Evolutionary conservation across 2,888 invertebrate genomes (phyloP), one percentile per base, ranked within the genome.

Genomic region (Aphrophora alni): DNA sequence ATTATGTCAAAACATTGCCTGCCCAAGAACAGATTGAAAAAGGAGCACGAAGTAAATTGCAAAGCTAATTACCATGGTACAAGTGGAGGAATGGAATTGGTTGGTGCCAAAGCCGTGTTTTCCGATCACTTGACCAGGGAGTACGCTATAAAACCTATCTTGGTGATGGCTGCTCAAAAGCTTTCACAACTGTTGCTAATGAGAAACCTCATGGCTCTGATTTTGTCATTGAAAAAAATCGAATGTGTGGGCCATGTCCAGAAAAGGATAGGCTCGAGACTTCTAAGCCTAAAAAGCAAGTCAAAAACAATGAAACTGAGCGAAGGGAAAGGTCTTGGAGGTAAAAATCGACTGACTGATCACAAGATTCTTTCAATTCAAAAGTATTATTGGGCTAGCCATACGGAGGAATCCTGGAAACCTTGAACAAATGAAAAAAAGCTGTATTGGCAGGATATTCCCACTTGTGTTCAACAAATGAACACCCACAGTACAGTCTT

Each of bases 301-400:
- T 38, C 24, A 28, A 38, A 14, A 14, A 33, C 44, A 78, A 59
- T 38, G 38, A 77, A 80, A 68, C 24, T 51, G 38, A 59, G 26
- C 75, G 77, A 80, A 25, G 79, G 79, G 70, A 78, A 81, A 73
- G 82, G 80, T 33, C 72, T 83, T 24, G 80, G 81, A 77, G 84
- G 83, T n/a, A 82, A 80, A 82, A 82, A 80, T 4, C 83, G 84
- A 72, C 75, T 86, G 51, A 85, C 84, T 5, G 84, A 84, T 38
- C 78, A 81, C 75, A 38, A 84, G 25, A 85, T 86, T 24, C 80
- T 84, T 71, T 80, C 84, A 75, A 74, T 86, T 74, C 84, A 83
- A 27, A 81, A 73, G 24, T 86, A 83, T 81, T 86, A 86, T 78
- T n/a, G 85, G 85, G 12, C 59, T 84, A n/a, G 85, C 85, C 14